phyloP scores from a whole-genome alignment of 2,113 vertebrate genomes.

The Ochotona princeps region DNA sequence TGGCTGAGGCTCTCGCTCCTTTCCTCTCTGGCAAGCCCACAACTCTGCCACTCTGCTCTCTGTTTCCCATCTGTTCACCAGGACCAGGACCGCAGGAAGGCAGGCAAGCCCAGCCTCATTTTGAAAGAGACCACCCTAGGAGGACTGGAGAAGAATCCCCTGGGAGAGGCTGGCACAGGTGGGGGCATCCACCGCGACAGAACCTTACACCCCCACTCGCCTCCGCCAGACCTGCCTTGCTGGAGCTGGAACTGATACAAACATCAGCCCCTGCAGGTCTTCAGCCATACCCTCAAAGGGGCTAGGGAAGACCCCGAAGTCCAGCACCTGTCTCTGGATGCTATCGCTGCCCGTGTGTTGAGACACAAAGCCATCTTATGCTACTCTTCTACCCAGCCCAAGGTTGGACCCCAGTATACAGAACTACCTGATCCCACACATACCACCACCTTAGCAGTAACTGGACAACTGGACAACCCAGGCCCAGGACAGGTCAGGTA shows the following conservation, averaged over 20 bases:
- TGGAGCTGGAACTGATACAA: not conserved
- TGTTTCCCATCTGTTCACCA: constrained; percentile 8
- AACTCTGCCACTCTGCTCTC: not conserved
- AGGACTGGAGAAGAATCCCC: not conserved
- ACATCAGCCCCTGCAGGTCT: not conserved
- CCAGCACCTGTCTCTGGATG: not conserved
- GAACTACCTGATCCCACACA: not conserved
- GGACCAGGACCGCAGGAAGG: not conserved
- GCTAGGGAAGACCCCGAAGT: not conserved
- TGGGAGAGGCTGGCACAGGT: not conserved
- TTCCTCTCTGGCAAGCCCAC: not conserved
- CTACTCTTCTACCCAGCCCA: too few species aligned
- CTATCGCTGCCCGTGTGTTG: not conserved
- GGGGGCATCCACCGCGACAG: not conserved
- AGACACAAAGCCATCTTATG: not conserved
- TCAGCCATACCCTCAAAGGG: not conserved
- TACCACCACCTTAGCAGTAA: not conserved
- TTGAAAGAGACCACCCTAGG: not conserved
- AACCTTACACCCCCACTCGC: not conserved
- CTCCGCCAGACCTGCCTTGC: not conserved
- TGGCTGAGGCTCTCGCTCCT: not conserved
- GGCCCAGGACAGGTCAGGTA: not conserved
- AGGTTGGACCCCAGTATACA: not conserved
- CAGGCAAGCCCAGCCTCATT: not conserved
- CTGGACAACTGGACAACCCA: not conserved